A percentile compares a stretch with the other conserved stretches of the same genome.
Conservation (phyloP, 2,113 vertebrate species). For the Piprites chloris region DNA sequence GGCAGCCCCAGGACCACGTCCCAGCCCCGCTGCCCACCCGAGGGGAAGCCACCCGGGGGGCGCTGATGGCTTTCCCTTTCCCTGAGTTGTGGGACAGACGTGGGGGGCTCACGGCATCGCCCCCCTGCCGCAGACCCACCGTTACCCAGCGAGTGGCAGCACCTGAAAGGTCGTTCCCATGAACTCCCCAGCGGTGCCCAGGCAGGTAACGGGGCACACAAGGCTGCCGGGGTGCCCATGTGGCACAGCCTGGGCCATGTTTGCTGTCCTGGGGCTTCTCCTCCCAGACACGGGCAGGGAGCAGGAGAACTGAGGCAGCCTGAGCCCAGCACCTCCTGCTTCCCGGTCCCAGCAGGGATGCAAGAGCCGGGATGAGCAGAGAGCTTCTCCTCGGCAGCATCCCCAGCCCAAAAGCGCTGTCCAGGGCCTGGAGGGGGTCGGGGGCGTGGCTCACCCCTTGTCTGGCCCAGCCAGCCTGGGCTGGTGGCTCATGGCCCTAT, state of each 20-base stretch:
- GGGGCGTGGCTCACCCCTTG: accelerated
- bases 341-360: accelerated
- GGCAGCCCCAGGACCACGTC: neutral
- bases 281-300: neutral
- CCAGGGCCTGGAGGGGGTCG: neutral
- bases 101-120: accelerated
- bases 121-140: accelerated
- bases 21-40: neutral
- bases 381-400: neutral
- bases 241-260: accelerated
- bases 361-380: neutral
- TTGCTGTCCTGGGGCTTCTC: neutral
- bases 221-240: neutral
- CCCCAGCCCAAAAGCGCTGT: neutral
- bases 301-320: accelerated
- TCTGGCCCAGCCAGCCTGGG: neutral
- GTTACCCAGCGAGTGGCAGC: neutral
- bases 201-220: accelerated
- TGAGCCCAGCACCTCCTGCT: neutral
- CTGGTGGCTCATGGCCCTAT: accelerated
- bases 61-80: neutral
- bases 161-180: neutral
- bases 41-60: too few species aligned
- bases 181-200: neutral
- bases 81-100: accelerated